Base-by-base conservation (phyloP, 64 coral and sea anemone genomes). In the Montipora capricornis region DNA sequence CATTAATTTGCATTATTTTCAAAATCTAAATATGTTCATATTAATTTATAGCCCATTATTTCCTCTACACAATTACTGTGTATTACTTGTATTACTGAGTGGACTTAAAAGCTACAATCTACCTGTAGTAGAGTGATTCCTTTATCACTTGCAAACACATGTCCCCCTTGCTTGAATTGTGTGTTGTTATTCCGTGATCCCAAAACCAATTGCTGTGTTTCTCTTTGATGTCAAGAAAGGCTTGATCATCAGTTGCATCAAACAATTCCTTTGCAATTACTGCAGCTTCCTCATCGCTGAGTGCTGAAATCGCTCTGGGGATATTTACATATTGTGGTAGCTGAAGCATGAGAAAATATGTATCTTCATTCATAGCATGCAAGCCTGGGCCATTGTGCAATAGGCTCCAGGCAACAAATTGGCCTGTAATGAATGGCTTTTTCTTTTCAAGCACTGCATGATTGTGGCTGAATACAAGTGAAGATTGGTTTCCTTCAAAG, bases 321-420 rank as follows among this genome's bases (percentile, higher is more conserved):
- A 91, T 91, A 64, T 91, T 91, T 67, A 91, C 4, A 49, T 80
- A 74, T 44, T 91, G 77, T 91, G 58, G 78, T 67, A 91, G 71
- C 78, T 91, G 89, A 60, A 91, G 89, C 89, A 91, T 91, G 52
- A 91, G 89, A 91, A 81, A 82, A 68, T 83, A 91, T 20, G 47
- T 73, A 80, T 91, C 78, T 81, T 91, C 89, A 82, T 73, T 91
- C 89, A 73, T 91, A 81, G 89, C 89, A 82, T 91, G 89, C 75
- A 90, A 69, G 57, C 90, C 80, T 71, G 90, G 80, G 9, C 90
- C 80, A 81, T 76, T 76, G 64, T 92, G 80, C 37, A 92, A 76
- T 84, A 92, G 74, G 49, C 90, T 92, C 90, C 90, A 92, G 53
- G 90, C 90, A 44, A 85, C 37, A 16, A 92, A 92, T 74, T 92